Conservation (phyloP, 2,888 invertebrate species). For the Bombyx huttoni region DNA sequence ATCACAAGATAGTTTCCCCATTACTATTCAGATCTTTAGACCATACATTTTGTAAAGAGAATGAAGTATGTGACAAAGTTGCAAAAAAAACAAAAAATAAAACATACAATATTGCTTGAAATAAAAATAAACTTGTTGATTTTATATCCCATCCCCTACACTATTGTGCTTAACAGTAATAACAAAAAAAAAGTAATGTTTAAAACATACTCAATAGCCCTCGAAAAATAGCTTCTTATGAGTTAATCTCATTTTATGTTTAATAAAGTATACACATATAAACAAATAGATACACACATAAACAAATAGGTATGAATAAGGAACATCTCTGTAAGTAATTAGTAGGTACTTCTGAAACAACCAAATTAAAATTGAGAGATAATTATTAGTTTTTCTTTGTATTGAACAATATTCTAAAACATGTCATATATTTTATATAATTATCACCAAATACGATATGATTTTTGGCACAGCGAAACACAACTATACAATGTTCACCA, state of each 20-base stretch:
- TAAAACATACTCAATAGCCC: constrained; percentile 53
- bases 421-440: constrained; percentile 6
- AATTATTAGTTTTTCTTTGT: not conserved
- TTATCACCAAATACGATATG: constrained; percentile 64
- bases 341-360: not conserved
- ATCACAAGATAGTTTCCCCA: constrained; percentile 61
- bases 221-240: constrained; percentile 52
- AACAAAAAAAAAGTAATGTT: constrained; percentile 43
- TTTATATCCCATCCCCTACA: constrained; percentile 52
- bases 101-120: constrained; percentile 12
- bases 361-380: not conserved
- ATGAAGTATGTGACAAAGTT: constrained; percentile 4
- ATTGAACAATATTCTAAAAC: not conserved
- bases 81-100: constrained; percentile 13
- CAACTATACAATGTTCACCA: constrained; percentile 16
- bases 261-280: no score
- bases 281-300: not conserved
- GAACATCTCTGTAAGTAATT: not conserved
- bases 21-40: constrained; percentile 56
- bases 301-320: not conserved
- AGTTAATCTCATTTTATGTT: constrained; percentile 9
- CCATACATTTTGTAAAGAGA: constrained; percentile 10
- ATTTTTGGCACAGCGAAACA: constrained; percentile 49
- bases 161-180: constrained; percentile 59
- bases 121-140: constrained; percentile 36